A percentile compares a stretch with the other conserved stretches of the same genome.
Evolutionary conservation across 2,113 vertebrate genomes (phyloP).

Genomic region (Nicator chloris): DNA sequence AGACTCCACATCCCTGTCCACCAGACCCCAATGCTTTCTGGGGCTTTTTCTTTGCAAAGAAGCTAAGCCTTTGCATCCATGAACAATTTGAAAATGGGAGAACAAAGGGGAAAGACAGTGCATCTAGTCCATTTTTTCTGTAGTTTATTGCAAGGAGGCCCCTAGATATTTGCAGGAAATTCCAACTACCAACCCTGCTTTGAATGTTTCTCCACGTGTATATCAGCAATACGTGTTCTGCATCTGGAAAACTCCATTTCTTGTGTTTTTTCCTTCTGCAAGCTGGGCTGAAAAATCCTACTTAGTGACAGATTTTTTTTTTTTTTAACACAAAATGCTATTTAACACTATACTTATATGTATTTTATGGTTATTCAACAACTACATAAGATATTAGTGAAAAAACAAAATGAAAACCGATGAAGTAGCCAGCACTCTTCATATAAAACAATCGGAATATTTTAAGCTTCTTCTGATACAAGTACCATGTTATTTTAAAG

Average conservation of each 20-base stretch:
- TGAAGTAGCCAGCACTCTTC: not conserved
- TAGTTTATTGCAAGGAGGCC: not conserved
- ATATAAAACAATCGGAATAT: not conserved
- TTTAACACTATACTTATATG: slow-evolving; percentile 5
- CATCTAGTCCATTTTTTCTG: not conserved
- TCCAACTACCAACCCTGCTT: not conserved
- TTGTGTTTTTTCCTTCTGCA: not conserved
- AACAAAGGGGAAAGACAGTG: not conserved
- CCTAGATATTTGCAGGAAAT: not conserved
- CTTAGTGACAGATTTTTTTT: not conserved
- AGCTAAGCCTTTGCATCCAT: not conserved
- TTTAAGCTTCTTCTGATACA: not conserved
- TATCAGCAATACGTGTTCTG: not conserved
- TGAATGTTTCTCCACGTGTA: fast-evolving
- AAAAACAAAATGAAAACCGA: not conserved
- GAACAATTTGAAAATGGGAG: not conserved
- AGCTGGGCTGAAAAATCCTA: not conserved
- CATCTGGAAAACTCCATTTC: not conserved
- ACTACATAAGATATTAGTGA: not conserved
- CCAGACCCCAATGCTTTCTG: not conserved
- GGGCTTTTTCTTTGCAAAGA: not conserved
- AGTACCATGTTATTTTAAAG: not conserved
- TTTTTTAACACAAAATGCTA: slow-evolving; percentile 12
- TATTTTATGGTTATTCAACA: not conserved
- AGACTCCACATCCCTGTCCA: not conserved